These are phyloP conservation scores for Acipenser transmontanus DNA, from an alignment of 2,797 vertebrate genomes.

Conservation along the genomic window DNA sequence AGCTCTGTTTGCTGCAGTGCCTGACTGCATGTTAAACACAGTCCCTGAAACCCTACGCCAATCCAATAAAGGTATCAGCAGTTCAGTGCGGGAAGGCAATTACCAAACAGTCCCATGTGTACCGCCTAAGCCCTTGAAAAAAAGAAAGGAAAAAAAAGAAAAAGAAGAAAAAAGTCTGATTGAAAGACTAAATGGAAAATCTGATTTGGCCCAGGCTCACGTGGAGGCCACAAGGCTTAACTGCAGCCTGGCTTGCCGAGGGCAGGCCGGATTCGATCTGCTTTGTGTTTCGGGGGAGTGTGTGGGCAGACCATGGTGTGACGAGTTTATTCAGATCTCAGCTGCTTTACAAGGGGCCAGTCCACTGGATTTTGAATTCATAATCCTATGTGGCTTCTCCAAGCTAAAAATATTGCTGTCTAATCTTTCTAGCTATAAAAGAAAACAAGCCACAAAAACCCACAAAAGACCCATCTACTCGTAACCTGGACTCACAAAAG, in stretches of 20 bases:
- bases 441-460: too few relatives aligned
- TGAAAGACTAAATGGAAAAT: constrained; percentile 84
- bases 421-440: too few relatives aligned
- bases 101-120: constrained; percentile 66
- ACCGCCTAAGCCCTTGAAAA: constrained; percentile 53
- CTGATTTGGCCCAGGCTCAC: constrained; percentile 66
- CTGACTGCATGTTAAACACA: constrained; percentile 82
- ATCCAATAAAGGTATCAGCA: constrained; percentile 82
- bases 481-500: not conserved
- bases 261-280: constrained; percentile 55
- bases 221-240: constrained; percentile 56
- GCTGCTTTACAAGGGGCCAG: too few relatives aligned
- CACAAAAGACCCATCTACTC: not conserved
- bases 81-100: constrained; percentile 71
- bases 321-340: too few relatives aligned
- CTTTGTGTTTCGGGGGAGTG: not conserved
- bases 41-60: constrained; percentile 74
- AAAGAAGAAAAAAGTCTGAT: constrained; percentile 60
- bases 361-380: too few relatives aligned
- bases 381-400: too few relatives aligned
- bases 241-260: constrained; percentile 53
- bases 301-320: too few relatives aligned
- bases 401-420: too few relatives aligned
- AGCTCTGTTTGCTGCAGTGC: constrained; percentile 74
- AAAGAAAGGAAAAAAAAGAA: not conserved